Conservation (phyloP, 2,113 vertebrate genomes). For the Lipotes vexillifer region DNA sequence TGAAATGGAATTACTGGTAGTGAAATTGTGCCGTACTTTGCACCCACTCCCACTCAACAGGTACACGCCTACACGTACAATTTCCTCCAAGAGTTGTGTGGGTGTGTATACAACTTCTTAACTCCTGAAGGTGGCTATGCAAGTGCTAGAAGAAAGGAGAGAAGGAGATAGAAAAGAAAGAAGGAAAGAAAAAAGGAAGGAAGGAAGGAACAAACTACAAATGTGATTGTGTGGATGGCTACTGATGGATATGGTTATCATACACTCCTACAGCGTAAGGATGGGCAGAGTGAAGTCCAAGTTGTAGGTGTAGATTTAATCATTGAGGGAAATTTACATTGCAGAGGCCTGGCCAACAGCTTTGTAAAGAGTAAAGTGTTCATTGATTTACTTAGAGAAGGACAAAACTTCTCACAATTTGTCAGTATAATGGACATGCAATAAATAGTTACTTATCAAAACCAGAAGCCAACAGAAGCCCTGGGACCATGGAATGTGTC, state of each 20-base stretch:
- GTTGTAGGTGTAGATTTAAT: background rate
- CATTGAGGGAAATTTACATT: background rate
- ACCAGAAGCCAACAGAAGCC: background rate
- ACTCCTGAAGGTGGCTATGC: background rate
- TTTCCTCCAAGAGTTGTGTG: background rate
- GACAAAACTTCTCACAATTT: constrained; percentile 6
- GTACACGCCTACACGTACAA: background rate
- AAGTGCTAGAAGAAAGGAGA: background rate
- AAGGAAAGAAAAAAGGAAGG: background rate
- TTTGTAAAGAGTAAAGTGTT: constrained; percentile 16
- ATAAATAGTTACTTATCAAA: background rate
- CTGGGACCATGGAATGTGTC: background rate
- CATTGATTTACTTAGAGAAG: constrained; percentile 9
- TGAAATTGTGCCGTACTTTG: background rate
- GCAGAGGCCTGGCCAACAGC: background rate
- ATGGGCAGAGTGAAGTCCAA: background rate
- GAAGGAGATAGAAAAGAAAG: background rate
- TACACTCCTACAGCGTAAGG: background rate
- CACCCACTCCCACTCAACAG: background rate
- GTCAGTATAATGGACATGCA: background rate
- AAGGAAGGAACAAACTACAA: background rate
- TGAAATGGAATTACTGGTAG: background rate
- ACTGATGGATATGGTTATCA: background rate
- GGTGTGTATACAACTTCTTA: background rate
- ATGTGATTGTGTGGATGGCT: background rate